These are phyloP conservation scores for Carposina sasakii DNA, from an alignment of 1,140 invertebrate species.

Conservation along the genomic window DNA sequence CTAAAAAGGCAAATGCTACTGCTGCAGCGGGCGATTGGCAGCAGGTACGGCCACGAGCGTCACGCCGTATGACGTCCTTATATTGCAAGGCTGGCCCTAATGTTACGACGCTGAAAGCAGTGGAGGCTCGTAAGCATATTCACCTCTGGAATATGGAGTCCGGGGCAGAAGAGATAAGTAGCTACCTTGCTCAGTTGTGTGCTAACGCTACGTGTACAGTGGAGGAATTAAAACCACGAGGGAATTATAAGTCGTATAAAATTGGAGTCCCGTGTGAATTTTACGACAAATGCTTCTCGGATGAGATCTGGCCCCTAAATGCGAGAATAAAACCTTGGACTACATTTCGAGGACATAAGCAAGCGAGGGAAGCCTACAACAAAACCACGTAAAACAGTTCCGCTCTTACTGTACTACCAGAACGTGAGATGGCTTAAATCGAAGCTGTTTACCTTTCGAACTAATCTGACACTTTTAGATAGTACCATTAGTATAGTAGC, in stretches of 20 bases:
- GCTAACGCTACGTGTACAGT: background rate
- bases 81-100: background rate
- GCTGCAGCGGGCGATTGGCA: background rate
- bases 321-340: background rate
- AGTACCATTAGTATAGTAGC: background rate
- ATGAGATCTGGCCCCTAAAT: constrained; percentile 2
- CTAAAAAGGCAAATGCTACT: background rate
- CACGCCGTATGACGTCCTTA: background rate
- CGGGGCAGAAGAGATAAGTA: background rate
- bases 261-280: background rate
- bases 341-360: constrained; percentile 4
- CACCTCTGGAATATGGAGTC: constrained; percentile 12
- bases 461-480: background rate
- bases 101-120: constrained; percentile 2
- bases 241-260: constrained; percentile 7
- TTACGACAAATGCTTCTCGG: constrained; percentile 5
- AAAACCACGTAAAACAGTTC: too few relatives aligned
- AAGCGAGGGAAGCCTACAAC: background rate
- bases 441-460: background rate
- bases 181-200: background rate
- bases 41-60: background rate
- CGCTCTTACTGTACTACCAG: constrained; percentile 8
- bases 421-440: constrained; percentile 4
- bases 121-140: constrained; percentile 1
- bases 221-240: background rate